A percentile compares a stretch with the other conserved stretches of the same genome.
phyloP scores from a whole-genome alignment of 2,113 vertebrate species.

The Lampris incognitus region DNA sequence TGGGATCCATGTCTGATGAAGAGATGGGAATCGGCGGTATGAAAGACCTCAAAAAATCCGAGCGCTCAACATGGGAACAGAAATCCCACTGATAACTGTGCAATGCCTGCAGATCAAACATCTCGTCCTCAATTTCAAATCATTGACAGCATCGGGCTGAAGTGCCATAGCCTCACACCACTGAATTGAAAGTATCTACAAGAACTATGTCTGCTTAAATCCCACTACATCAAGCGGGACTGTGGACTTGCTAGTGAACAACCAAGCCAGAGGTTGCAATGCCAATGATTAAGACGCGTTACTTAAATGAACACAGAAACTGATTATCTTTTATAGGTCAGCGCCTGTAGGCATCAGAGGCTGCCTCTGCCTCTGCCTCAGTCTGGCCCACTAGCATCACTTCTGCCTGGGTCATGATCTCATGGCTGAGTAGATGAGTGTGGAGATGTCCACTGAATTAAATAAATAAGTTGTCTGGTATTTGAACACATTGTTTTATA shows the following conservation, averaged over 20 bases:
- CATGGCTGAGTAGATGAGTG: conserved; percentile 42
- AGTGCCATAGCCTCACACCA: conserved; percentile 4
- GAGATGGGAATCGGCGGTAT: neutral
- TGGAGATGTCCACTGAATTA: conserved; percentile 29
- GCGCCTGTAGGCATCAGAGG: conserved; percentile 21
- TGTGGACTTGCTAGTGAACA: neutral
- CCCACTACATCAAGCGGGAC: neutral
- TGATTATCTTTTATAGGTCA: conserved; percentile 61
- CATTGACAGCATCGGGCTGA: conserved; percentile 1
- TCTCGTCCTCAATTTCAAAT: conserved; percentile 16
- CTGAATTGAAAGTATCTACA: neutral
- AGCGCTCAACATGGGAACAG: conserved; percentile 4
- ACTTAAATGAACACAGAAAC: conserved; percentile 51
- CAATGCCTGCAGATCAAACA: conserved; percentile 20
- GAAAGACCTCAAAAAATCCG: neutral
- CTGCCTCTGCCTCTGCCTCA: conserved; percentile 25
- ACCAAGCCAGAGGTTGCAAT: conserved; percentile 3
- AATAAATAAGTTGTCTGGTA: conserved; percentile 1
- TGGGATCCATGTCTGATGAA: conserved; percentile 6
- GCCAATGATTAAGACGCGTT: conserved; percentile 40
- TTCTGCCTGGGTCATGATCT: conserved; percentile 56
- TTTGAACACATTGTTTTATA: neutral
- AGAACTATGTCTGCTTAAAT: conserved; percentile 19
- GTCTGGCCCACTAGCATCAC: conserved; percentile 38
- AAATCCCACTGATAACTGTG: neutral